These are phyloP conservation scores for Lasius platythorax DNA, from an alignment of 2,888 invertebrate genomes.

Conservation along the genomic window DNA sequence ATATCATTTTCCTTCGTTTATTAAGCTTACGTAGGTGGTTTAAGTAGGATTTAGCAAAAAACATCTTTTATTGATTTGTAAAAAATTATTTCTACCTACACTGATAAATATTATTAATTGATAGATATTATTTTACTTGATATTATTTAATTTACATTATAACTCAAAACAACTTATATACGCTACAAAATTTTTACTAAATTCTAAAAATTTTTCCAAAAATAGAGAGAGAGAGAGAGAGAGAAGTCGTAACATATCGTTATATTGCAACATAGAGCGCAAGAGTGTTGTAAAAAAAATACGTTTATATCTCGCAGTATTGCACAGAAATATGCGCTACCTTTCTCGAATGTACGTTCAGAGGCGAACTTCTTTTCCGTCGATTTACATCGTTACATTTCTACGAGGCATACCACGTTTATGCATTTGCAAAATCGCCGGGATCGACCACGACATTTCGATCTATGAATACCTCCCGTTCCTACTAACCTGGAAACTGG, in stretches of 20 bases:
- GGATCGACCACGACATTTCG: constrained; percentile 24
- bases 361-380: constrained; percentile 14
- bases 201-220: not conserved
- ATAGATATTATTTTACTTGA: not conserved
- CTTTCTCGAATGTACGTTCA: constrained; percentile 13
- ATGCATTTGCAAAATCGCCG: constrained; percentile 17
- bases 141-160: not conserved
- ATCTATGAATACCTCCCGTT: constrained; percentile 37
- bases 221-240: not conserved
- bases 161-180: not conserved
- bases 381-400: constrained; percentile 39
- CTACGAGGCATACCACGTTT: constrained; percentile 17
- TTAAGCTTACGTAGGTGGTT: not conserved
- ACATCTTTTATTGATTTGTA: not conserved
- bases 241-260: not conserved
- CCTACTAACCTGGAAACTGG: not conserved
- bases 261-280: not conserved
- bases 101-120: not conserved
- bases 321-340: constrained; percentile 16
- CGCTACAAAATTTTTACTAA: not conserved
- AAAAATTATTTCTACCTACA: not conserved
- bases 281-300: constrained; percentile 20
- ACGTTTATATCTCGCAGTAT: not conserved
- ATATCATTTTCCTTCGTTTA: not conserved
- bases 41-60: not conserved